Percentiles rank a stretch among this genome's conserved stretches.
Evolutionary conservation across 2,888 invertebrate genomes (phyloP).

Genomic region (Temnothorax rugatulus): DNA sequence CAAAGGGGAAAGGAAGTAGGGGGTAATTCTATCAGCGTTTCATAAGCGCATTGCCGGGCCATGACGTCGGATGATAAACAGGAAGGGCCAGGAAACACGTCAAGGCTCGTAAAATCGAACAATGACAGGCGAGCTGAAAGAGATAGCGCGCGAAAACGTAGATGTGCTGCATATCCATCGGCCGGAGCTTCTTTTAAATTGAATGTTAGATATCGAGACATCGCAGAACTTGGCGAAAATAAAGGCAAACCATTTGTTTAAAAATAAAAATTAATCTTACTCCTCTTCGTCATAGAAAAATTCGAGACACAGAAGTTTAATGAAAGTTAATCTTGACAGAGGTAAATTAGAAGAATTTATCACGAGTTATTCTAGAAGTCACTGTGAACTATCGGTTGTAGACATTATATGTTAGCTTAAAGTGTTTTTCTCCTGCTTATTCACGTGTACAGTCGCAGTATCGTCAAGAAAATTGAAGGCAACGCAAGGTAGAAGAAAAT

Average conservation of each 20-base stretch:
- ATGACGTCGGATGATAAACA: constrained; percentile 48
- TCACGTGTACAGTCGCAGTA: not conserved
- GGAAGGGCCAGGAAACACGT: constrained; percentile 12
- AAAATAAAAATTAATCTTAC: not conserved
- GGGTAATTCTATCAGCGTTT: constrained; percentile 36
- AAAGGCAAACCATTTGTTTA: not conserved
- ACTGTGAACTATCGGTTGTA: not conserved
- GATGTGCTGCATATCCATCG: not conserved
- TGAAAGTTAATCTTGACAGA: not conserved
- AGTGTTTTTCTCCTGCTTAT: not conserved
- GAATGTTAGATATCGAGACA: not conserved
- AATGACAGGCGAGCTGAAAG: not conserved
- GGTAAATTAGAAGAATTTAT: not conserved
- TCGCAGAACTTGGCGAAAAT: not conserved
- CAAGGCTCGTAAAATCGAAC: constrained; percentile 33
- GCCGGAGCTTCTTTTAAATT: not conserved
- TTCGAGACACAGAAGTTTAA: not conserved
- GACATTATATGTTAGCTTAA: not conserved
- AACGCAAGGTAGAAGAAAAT: constrained; percentile 55
- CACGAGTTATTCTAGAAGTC: not conserved
- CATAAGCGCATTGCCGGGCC: constrained; percentile 26
- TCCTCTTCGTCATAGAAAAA: not conserved
- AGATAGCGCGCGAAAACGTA: not conserved
- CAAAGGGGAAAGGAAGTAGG: not conserved
- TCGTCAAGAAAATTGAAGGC: constrained; percentile 30